A percentile compares a stretch with the other conserved stretches of the same genome.
Evolutionary conservation across 1,140 invertebrate genomes (phyloP).

Genomic region (Trissolcus basalis): DNA sequence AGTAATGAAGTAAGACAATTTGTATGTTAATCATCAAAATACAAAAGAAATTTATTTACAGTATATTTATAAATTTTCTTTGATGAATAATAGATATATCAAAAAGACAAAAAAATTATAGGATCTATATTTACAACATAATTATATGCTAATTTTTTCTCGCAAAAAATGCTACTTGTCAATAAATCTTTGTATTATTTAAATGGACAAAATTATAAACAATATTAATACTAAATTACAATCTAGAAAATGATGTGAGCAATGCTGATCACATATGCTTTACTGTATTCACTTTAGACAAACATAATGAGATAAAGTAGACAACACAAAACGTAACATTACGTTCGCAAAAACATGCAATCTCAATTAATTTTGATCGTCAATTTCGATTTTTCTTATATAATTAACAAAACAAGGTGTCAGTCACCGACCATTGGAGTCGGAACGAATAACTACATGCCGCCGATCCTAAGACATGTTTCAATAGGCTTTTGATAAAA

Average conservation of each 20-base stretch:
- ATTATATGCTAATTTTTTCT: no score
- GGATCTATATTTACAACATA: no score
- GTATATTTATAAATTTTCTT: conserved; percentile 18
- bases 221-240: conserved; percentile 9
- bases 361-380: conserved; percentile 14
- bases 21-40: no score
- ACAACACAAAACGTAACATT: conserved; percentile 34
- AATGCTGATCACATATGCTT: neutral
- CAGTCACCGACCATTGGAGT: conserved; percentile 27
- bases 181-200: neutral
- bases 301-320: conserved; percentile 1
- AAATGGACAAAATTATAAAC: conserved; percentile 16
- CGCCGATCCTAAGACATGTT: no score
- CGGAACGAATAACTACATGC: conserved; percentile 8
- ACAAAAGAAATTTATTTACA: conserved; percentile 15
- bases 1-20: no score
- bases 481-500: no score
- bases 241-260: neutral
- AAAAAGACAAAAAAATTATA: conserved; percentile 10
- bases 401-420: conserved; percentile 2
- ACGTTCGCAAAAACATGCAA: conserved; percentile 37
- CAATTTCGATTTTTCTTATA: conserved; percentile 3
- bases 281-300: neutral
- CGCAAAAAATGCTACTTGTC: no score
- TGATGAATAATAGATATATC: neutral